Conservation (phyloP, 1,140 invertebrate genomes). For the Aricia agestis region DNA sequence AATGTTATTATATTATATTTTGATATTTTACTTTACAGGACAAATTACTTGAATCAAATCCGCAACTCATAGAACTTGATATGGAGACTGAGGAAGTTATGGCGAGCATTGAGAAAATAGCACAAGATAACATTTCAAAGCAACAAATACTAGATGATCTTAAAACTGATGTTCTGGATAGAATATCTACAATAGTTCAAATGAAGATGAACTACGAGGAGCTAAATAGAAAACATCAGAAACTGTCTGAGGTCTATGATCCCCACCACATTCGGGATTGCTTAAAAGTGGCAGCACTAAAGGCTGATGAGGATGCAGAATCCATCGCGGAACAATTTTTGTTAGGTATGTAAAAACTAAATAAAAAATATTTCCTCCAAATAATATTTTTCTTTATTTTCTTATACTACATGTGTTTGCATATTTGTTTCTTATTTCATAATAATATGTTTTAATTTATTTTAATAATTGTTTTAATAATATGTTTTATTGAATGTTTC, state of each 20-base stretch:
- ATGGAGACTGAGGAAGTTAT: conserved; percentile 83
- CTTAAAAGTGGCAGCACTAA: conserved; percentile 74
- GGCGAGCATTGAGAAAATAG: conserved; percentile 82
- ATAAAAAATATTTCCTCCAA: too few relatives aligned
- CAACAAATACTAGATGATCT: conserved; percentile 80
- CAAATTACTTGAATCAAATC: conserved; percentile 82
- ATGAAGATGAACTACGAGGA: conserved; percentile 83
- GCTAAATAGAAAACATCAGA: conserved; percentile 81
- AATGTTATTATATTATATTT: background rate
- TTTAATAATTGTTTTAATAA: too few relatives aligned
- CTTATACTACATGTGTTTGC: too few relatives aligned
- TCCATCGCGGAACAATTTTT: conserved; percentile 85
- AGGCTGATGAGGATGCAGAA: conserved; percentile 85
- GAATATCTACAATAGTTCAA: conserved; percentile 80
- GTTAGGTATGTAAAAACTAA: conserved; percentile 63
- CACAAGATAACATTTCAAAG: conserved; percentile 83
- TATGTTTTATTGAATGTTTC: conserved; percentile 34
- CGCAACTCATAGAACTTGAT: conserved; percentile 81
- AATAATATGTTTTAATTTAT: too few relatives aligned
- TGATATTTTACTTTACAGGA: conserved; percentile 62
- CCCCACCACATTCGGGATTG: conserved; percentile 85
- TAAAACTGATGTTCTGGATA: conserved; percentile 78
- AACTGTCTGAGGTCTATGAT: conserved; percentile 82
- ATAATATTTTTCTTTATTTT: too few relatives aligned
- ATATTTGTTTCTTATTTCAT: too few relatives aligned